These are phyloP conservation scores for Poeciliopsis prolifica DNA, from an alignment of 2,113 vertebrate species.

Conservation along the genomic window DNA sequence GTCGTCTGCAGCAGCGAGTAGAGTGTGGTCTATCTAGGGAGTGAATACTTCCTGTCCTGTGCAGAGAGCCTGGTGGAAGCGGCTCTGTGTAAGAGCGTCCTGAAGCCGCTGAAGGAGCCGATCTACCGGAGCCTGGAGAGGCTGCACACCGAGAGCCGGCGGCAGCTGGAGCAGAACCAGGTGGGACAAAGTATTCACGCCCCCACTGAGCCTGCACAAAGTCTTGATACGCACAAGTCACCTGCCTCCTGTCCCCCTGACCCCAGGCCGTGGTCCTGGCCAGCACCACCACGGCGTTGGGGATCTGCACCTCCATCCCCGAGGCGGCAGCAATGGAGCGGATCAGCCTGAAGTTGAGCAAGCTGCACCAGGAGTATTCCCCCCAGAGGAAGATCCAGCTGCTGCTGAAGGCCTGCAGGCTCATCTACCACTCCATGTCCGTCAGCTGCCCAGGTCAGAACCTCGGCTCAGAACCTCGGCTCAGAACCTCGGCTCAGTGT, in stretches of 20 bases:
- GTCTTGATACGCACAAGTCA: no score
- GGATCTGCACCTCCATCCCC: constrained; percentile 90
- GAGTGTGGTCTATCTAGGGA: no score
- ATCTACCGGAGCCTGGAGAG: constrained; percentile 86
- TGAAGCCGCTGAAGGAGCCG: constrained; percentile 90
- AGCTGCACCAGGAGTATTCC: constrained; percentile 91
- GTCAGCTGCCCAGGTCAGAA: constrained; percentile 81
- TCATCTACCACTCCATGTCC: constrained; percentile 97
- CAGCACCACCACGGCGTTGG: constrained; percentile 93
- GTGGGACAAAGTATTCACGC: constrained; percentile 46
- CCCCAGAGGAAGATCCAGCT: constrained; percentile 93
- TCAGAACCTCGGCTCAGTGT: constrained; percentile 53
- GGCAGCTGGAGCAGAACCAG: constrained; percentile 90
- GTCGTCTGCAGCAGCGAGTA: no score
- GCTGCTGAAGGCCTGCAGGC: constrained; percentile 95
- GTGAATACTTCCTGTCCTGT: neutral
- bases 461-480: constrained; percentile 56
- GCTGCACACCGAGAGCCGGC: constrained; percentile 81
- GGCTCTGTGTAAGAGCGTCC: constrained; percentile 90
- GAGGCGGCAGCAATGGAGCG: constrained; percentile 90
- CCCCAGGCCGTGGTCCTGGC: constrained; percentile 79
- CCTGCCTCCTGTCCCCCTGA: no score
- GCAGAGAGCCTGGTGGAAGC: constrained; percentile 90
- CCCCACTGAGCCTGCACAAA: no score
- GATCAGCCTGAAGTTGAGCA: constrained; percentile 88